Evolutionary conservation across 23 tunicate species (phyloP).

Genomic region (Halocynthia roretzi): DNA sequence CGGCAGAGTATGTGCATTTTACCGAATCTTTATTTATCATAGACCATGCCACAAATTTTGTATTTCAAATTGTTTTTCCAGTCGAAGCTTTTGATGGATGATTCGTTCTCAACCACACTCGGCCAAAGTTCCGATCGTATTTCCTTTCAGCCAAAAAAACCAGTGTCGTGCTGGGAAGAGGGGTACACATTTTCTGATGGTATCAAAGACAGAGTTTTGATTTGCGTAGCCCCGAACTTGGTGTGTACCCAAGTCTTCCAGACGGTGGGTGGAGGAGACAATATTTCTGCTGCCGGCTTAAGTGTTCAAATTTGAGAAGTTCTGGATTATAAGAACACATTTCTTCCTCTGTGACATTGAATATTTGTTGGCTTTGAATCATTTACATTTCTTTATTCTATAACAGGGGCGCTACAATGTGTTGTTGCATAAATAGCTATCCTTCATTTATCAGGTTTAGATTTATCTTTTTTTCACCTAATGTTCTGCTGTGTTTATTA

Average conservation of each 20-base stretch:
- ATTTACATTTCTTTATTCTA: too few species aligned
- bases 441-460: too few species aligned
- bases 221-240: conserved; percentile 87
- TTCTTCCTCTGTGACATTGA: too few species aligned
- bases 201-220: conserved; percentile 36
- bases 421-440: too few species aligned
- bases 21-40: background rate
- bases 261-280: conserved; percentile 99
- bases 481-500: too few species aligned
- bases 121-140: conserved; percentile 38
- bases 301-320: conserved; percentile 41
- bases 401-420: too few species aligned
- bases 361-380: too few species aligned
- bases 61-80: conserved; percentile 3
- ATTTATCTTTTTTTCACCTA: too few species aligned
- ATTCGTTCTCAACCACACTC: conserved; percentile 55
- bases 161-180: conserved; percentile 96
- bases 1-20: conserved; percentile 15
- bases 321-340: background rate
- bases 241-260: conserved; percentile 83
- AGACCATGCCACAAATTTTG: background rate
- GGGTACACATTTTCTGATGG: conserved; percentile 24
- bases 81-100: conserved; percentile 65
- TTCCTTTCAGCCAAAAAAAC: conserved; percentile 44
- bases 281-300: conserved; percentile 93